A percentile compares a stretch with the other conserved stretches of the same genome.
These are phyloP conservation scores for Betta splendens DNA, from an alignment of 2,797 vertebrate genomes.

Conservation along the genomic window DNA sequence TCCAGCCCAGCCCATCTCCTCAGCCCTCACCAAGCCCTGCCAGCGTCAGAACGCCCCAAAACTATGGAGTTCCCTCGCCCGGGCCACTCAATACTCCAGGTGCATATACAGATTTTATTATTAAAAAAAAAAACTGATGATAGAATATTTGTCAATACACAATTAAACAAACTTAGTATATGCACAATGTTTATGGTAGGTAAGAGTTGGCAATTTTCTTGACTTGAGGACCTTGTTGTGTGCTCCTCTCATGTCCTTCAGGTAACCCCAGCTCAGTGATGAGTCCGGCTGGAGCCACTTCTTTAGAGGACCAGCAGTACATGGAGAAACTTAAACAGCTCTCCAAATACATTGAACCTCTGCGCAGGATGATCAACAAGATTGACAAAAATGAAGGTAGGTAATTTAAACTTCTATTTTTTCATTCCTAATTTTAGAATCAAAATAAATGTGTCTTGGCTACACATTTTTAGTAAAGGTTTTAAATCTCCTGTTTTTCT, in stretches of 20 bases:
- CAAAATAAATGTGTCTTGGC: too few relatives aligned
- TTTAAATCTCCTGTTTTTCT: not conserved
- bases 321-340: slow-evolving; percentile 97
- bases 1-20: slow-evolving; percentile 96
- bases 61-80: slow-evolving; percentile 89
- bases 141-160: too few relatives aligned
- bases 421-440: too few relatives aligned
- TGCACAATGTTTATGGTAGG: too few relatives aligned
- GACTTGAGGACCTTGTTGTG: too few relatives aligned
- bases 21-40: slow-evolving; percentile 95
- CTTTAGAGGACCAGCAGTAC: slow-evolving; percentile 97
- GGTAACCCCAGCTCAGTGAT: slow-evolving; percentile 94
- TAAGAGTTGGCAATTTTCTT: too few relatives aligned
- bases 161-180: too few relatives aligned
- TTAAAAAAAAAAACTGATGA: too few relatives aligned
- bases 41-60: slow-evolving; percentile 91
- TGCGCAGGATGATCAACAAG: slow-evolving; percentile 98
- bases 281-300: slow-evolving; percentile 90
- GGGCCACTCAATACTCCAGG: slow-evolving; percentile 96
- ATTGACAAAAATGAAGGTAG: slow-evolving; percentile 99
- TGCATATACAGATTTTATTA: slow-evolving; percentile 49
- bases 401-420: too few relatives aligned
- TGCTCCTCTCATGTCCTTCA: slow-evolving; percentile 49
- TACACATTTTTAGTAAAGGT: too few relatives aligned
- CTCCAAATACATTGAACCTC: slow-evolving; percentile 96